Conservation (phyloP, 2,113 vertebrate species). For the Smithornis capensis region DNA sequence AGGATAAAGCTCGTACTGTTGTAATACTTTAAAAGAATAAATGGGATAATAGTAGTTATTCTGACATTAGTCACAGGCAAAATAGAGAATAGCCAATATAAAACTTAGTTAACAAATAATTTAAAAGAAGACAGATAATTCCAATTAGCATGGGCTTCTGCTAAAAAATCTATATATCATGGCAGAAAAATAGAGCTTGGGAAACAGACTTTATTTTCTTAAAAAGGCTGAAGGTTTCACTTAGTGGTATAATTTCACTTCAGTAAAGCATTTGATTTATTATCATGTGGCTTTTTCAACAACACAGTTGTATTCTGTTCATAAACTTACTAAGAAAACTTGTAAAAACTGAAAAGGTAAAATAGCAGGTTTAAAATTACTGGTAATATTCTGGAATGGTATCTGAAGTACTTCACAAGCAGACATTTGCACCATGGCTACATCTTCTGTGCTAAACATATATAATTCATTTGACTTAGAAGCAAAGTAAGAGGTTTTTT, state of each 20-base stretch:
- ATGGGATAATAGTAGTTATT: neutral
- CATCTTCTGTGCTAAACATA: neutral
- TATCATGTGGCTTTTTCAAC: neutral
- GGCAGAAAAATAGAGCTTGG: neutral
- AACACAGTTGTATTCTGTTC: neutral
- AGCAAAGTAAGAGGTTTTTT: neutral
- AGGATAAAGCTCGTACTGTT: neutral
- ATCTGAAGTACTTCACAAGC: neutral
- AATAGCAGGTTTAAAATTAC: neutral
- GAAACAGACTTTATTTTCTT: neutral
- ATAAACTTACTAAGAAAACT: neutral
- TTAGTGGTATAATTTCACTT: neutral
- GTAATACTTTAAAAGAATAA: neutral
- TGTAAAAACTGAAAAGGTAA: neutral
- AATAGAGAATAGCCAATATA: neutral
- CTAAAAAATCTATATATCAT: neutral
- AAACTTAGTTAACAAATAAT: neutral
- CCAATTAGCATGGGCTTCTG: neutral
- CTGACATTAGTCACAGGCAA: neutral
- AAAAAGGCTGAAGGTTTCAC: neutral
- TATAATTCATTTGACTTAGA: slow-evolving; percentile 19
- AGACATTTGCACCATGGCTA: neutral
- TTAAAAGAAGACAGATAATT: neutral
- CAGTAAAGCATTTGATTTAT: neutral
- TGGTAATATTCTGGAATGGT: neutral